These are phyloP conservation scores for Heliconius hewitsoni DNA, from an alignment of 1,140 invertebrate genomes.

Conservation along the genomic window DNA sequence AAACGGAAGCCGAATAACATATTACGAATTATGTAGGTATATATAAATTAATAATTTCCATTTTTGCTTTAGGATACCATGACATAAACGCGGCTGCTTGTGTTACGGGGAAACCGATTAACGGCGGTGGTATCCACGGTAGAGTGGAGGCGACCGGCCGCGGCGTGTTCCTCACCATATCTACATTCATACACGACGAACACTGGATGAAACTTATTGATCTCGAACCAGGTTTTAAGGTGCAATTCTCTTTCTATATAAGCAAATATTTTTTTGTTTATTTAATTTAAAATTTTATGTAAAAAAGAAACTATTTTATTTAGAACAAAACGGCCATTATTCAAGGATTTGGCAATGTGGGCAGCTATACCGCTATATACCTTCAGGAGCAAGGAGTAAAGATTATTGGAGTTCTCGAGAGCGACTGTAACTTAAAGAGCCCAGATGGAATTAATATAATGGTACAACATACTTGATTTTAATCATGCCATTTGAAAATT, in stretches of 20 bases:
- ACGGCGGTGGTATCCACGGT: conserved; percentile 89
- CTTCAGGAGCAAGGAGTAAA: conserved; percentile 89
- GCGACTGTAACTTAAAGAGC: conserved; percentile 87
- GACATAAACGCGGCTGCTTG: conserved; percentile 93
- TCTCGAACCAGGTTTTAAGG: conserved; percentile 76
- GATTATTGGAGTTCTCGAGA: conserved; percentile 91
- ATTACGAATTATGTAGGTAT: too few species aligned
- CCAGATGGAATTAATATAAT: conserved; percentile 90
- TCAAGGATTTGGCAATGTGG: conserved; percentile 96
- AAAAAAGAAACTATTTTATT: neutral
- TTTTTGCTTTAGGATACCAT: conserved; percentile 79
- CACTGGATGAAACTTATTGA: conserved; percentile 90
- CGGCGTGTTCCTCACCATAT: conserved; percentile 91
- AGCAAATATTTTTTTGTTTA: neutral
- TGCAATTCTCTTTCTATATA: neutral
- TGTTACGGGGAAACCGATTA: conserved; percentile 93
- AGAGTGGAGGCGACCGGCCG: conserved; percentile 93
- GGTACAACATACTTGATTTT: conserved; percentile 62
- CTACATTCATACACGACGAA: conserved; percentile 89
- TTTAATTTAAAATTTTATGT: neutral
- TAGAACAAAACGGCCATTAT: conserved; percentile 92
- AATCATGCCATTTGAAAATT: neutral
- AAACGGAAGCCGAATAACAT: too few species aligned
- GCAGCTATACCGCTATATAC: conserved; percentile 89
- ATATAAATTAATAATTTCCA: conserved; percentile 2